These are phyloP conservation scores for Drosophila macrospina DNA, from an alignment of 2,888 invertebrate genomes.

Conservation along the genomic window DNA sequence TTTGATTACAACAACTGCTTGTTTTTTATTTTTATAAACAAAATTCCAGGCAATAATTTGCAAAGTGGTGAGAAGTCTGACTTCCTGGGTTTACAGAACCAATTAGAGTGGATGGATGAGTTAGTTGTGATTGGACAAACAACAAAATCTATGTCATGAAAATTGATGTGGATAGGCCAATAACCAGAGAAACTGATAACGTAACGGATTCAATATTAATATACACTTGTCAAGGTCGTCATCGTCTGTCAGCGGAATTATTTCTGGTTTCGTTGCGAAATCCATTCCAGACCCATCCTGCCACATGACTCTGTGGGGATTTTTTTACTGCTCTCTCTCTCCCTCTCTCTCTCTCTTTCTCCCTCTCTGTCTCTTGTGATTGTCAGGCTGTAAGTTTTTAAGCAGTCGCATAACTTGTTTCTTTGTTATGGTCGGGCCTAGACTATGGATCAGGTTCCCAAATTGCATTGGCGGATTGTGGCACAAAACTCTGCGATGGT, in stretches of 20 bases:
- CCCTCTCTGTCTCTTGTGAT: neutral
- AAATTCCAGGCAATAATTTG: conserved; percentile 32
- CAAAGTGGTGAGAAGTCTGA: conserved; percentile 41
- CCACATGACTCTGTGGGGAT: conserved; percentile 3
- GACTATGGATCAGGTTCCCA: conserved; percentile 67
- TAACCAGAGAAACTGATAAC: conserved; percentile 46
- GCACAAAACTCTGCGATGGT: conserved; percentile 9
- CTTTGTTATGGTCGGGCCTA: conserved; percentile 35
- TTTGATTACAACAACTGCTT: conserved; percentile 17
- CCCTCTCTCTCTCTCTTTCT: neutral
- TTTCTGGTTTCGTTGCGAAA: conserved; percentile 60
- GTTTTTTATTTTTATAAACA: neutral
- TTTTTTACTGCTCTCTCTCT: too few relatives aligned
- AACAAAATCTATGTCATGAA: conserved; percentile 48
- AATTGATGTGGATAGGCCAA: conserved; percentile 28
- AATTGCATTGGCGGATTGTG: conserved; percentile 46
- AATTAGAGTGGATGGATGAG: conserved; percentile 56
- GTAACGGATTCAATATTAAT: conserved; percentile 54
- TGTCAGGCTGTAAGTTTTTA: conserved; percentile 5
- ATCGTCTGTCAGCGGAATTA: conserved; percentile 15
- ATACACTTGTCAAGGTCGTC: conserved; percentile 62
- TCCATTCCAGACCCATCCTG: conserved; percentile 2
- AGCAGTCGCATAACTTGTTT: conserved; percentile 60
- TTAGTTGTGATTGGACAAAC: conserved; percentile 23
- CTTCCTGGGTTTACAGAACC: conserved; percentile 64